Evolutionary conservation across 2,113 vertebrate species (phyloP).

Genomic region (Oryzias celebensis): DNA sequence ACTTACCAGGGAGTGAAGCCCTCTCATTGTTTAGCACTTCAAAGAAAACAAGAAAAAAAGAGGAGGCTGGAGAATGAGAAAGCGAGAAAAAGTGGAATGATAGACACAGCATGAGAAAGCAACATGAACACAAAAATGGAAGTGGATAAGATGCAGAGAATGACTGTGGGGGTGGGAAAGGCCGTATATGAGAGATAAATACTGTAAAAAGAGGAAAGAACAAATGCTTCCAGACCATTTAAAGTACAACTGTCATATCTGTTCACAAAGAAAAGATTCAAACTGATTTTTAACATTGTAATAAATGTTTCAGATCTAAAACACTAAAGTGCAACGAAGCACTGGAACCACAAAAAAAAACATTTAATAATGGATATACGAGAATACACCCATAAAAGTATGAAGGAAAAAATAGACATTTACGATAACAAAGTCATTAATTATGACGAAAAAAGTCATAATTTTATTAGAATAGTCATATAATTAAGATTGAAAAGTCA

Average conservation of each 20-base stretch:
- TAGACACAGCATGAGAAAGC: conserved; percentile 27
- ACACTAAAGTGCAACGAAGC: no score
- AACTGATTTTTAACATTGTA: conserved; percentile 19
- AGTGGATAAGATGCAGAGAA: conserved; percentile 27
- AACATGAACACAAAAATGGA: conserved; percentile 25
- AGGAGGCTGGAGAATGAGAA: background rate
- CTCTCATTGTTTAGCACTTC: conserved; percentile 74
- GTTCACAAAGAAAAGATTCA: conserved; percentile 9
- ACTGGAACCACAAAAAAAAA: no score
- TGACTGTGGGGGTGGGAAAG: conserved; percentile 4
- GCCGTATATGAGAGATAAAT: conserved; percentile 13
- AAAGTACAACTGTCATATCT: conserved; percentile 19
- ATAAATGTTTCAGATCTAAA: no score
- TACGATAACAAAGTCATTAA: no score
- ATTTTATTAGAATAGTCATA: no score
- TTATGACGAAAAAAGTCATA: no score
- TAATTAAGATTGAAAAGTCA: no score
- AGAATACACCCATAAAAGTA: no score
- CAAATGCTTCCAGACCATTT: conserved; percentile 36
- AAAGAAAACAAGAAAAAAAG: conserved; percentile 55
- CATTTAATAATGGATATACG: no score
- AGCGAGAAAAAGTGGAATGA: conserved; percentile 17
- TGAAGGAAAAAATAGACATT: no score
- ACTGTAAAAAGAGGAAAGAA: conserved; percentile 5
- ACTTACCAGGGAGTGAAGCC: conserved; percentile 52